Evolutionary conservation across 2,113 vertebrate genomes (phyloP).

Genomic region (Pelecanoides urinatrix): DNA sequence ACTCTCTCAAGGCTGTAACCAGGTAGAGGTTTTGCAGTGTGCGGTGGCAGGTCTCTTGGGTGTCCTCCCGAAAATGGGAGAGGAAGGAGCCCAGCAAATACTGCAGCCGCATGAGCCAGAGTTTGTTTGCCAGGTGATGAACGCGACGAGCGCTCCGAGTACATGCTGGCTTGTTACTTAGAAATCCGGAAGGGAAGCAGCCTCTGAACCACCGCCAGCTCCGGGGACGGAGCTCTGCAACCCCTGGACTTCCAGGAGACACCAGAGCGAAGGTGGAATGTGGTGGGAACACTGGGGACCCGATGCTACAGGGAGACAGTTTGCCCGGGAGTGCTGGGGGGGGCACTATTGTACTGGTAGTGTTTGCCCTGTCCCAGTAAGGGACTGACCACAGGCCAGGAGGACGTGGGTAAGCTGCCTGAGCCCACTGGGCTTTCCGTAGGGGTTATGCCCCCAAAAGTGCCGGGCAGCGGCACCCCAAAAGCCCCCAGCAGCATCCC

Average conservation of each 20-base stretch:
- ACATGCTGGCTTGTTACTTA: neutral
- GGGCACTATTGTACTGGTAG: neutral
- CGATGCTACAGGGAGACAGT: neutral
- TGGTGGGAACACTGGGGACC: neutral
- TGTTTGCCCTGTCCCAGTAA: neutral
- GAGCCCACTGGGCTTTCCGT: neutral
- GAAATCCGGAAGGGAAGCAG: neutral
- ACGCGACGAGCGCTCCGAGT: fast-evolving
- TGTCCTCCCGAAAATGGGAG: neutral
- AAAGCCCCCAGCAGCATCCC: no score
- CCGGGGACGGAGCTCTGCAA: neutral
- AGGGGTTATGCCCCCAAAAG: neutral
- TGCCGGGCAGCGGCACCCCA: fast-evolving
- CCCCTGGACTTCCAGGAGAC: neutral
- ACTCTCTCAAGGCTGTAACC: no score
- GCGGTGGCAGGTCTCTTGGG: neutral
- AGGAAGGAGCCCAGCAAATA: neutral
- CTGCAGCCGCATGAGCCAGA: neutral
- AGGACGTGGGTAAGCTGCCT: neutral
- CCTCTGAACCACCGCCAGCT: neutral
- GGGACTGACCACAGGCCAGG: neutral
- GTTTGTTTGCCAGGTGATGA: neutral
- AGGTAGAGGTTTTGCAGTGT: neutral
- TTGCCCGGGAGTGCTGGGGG: neutral
- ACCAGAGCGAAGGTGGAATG: neutral